Evolutionary conservation across 1,140 invertebrate species (phyloP).

Genomic region (Rhopalosiphum padi): DNA sequence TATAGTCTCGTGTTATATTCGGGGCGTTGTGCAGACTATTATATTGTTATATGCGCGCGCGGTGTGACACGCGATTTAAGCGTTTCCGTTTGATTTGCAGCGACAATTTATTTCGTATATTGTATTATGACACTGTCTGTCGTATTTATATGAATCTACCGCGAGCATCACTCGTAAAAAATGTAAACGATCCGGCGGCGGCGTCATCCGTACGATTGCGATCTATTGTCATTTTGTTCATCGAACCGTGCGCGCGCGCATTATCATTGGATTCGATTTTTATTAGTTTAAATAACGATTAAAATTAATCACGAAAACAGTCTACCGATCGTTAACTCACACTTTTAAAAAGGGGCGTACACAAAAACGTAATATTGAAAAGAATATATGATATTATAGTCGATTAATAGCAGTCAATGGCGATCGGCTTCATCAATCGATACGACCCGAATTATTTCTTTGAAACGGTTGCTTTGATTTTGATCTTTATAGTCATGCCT

Average conservation of each 20-base stretch:
- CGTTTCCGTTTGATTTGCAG: background rate
- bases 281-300: slow-evolving; percentile 1
- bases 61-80: background rate
- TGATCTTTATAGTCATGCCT: background rate
- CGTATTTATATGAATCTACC: background rate
- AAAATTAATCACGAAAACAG: background rate
- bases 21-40: background rate
- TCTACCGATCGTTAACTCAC: background rate
- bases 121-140: background rate
- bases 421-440: background rate
- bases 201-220: background rate
- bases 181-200: background rate
- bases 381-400: background rate
- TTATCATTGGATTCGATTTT: background rate
- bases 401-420: background rate
- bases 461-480: background rate
- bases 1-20: background rate
- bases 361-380: background rate
- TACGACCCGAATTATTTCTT: background rate
- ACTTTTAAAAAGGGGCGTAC: background rate
- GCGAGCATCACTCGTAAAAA: background rate
- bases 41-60: background rate
- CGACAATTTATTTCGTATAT: background rate
- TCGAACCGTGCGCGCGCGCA: background rate
- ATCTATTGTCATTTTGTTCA: background rate